Percentiles rank a stretch among this genome's conserved stretches.
These are phyloP conservation scores for Cryptocephalus primarius DNA, from an alignment of 2,888 invertebrate genomes.

Conservation along the genomic window DNA sequence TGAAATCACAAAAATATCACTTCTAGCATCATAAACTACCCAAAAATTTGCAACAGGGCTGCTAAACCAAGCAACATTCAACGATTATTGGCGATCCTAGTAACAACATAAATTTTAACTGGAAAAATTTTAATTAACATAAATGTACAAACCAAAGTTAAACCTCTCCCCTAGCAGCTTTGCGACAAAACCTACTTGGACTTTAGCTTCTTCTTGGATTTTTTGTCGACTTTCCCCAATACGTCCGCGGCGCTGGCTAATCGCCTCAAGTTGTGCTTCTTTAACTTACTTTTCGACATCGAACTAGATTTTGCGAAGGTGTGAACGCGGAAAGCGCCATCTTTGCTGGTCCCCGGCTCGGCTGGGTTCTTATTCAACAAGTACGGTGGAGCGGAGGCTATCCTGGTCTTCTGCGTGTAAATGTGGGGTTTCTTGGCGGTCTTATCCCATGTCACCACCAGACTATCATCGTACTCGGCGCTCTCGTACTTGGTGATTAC, in stretches of 20 bases:
- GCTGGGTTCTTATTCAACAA: conserved; percentile 6
- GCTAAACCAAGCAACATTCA: too few species aligned
- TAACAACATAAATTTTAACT: not conserved
- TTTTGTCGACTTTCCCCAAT: conserved; percentile 27
- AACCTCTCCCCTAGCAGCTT: not conserved
- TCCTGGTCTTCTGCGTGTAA: conserved; percentile 20
- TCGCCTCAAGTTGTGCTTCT: conserved; percentile 27
- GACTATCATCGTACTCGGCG: conserved; percentile 23
- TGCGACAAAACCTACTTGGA: conserved; percentile 15
- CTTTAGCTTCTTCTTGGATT: conserved; percentile 31
- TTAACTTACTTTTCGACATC: conserved; percentile 23
- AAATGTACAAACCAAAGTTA: not conserved
- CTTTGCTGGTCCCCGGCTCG: conserved; percentile 25
- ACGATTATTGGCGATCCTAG: not conserved
- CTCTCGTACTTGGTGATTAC: conserved; percentile 31
- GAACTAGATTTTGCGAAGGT: conserved; percentile 27
- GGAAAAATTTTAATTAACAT: not conserved
- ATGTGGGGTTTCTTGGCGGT: conserved; percentile 23
- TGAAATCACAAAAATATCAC: conserved; percentile 23
- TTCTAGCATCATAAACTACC: conserved; percentile 7
- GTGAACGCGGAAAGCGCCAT: conserved; percentile 26
- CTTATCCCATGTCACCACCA: conserved; percentile 31
- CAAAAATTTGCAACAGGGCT: conserved; percentile 3
- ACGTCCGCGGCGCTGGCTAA: conserved; percentile 24
- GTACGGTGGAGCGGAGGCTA: conserved; percentile 12